Evolutionary conservation across 2,888 invertebrate genomes (phyloP).

Genomic region (Epistrophella euchroma): DNA sequence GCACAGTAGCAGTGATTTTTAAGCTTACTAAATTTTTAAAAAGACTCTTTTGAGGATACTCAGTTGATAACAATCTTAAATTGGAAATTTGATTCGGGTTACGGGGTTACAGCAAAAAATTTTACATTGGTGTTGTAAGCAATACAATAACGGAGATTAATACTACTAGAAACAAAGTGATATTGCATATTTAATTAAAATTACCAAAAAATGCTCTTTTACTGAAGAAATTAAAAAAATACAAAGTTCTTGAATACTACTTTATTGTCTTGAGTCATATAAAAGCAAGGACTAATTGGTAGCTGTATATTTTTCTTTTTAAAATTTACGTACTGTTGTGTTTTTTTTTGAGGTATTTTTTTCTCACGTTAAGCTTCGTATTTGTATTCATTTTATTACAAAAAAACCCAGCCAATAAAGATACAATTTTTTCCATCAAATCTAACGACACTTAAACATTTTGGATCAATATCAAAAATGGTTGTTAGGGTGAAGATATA

Average conservation of each 20-base stretch:
- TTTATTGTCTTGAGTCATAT: too few relatives aligned
- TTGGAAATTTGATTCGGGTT: background rate
- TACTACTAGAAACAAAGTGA: too few relatives aligned
- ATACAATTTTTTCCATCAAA: conserved; percentile 31
- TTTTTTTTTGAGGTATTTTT: background rate
- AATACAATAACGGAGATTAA: too few relatives aligned
- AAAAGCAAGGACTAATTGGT: too few relatives aligned
- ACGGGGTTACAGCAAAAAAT: too few relatives aligned
- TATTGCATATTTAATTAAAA: too few relatives aligned
- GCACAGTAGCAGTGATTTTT: background rate
- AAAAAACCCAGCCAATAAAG: conserved; percentile 15
- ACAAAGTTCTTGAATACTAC: too few relatives aligned
- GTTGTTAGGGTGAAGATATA: conserved; percentile 33
- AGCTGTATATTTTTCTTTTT: too few relatives aligned
- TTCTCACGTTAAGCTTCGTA: background rate
- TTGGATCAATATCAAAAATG: conserved; percentile 53
- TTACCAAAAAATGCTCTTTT: too few relatives aligned
- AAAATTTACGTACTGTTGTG: background rate
- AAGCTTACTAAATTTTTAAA: background rate
- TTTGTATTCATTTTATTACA: conserved; percentile 17
- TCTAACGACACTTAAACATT: conserved; percentile 34
- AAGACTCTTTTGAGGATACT: background rate
- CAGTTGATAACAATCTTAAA: background rate
- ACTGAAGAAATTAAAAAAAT: too few relatives aligned
- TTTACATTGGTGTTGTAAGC: too few relatives aligned